phyloP scores from a whole-genome alignment of 2,113 vertebrate species.

The Jacana jacana region DNA sequence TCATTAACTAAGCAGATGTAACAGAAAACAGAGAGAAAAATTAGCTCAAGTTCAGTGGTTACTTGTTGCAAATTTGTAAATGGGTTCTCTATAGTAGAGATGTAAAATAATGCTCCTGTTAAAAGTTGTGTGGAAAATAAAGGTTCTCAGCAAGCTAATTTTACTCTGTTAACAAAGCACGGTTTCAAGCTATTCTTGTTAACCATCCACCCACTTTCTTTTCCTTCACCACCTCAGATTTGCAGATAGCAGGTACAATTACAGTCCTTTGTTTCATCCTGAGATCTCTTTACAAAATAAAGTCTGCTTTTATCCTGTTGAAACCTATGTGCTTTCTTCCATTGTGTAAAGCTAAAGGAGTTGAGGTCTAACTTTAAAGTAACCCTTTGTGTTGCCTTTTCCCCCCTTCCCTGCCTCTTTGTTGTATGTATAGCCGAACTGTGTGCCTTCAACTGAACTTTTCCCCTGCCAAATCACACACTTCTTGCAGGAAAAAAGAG shows the following conservation, averaged over 20 bases:
- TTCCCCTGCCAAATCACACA: conserved; percentile 38
- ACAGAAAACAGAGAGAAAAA: conserved; percentile 61
- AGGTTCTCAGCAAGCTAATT: conserved; percentile 75
- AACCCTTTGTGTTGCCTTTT: conserved; percentile 38
- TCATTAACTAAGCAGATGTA: conserved; percentile 52
- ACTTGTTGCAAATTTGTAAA: conserved; percentile 62
- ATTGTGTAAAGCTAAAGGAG: conserved; percentile 55
- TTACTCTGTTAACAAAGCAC: conserved; percentile 67
- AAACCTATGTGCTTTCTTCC: conserved; percentile 64
- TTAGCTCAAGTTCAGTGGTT: conserved; percentile 44
- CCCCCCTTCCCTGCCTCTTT: neutral
- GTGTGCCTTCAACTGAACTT: conserved; percentile 27
- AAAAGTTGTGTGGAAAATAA: conserved; percentile 60
- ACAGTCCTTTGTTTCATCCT: conserved; percentile 65
- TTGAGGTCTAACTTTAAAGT: conserved; percentile 41
- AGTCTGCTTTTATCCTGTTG: conserved; percentile 58
- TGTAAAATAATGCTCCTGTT: conserved; percentile 59
- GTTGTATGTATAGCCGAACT: conserved; percentile 19
- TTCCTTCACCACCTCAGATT: conserved; percentile 73
- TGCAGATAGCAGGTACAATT: conserved; percentile 64
- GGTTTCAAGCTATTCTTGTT: conserved; percentile 69
- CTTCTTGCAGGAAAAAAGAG: neutral
- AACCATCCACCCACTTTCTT: conserved; percentile 61
- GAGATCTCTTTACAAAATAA: conserved; percentile 69
- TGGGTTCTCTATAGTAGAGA: neutral